These are phyloP conservation scores for Apoda limacodes DNA, from an alignment of 2,888 invertebrate genomes.

Conservation along the genomic window DNA sequence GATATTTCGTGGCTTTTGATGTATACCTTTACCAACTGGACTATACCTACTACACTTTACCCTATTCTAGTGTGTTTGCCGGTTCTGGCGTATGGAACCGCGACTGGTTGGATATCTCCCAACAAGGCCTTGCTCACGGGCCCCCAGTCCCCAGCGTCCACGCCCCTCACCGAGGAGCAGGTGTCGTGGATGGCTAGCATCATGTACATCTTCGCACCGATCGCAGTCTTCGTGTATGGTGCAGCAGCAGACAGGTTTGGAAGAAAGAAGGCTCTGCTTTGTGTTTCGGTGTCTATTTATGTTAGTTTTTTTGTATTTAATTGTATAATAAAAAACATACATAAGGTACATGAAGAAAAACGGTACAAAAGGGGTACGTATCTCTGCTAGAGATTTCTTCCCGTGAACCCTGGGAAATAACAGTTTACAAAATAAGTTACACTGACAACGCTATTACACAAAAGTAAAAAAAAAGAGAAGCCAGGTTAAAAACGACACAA, in stretches of 20 bases:
- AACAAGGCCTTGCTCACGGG: conserved; percentile 60
- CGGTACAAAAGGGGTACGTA: too few relatives aligned
- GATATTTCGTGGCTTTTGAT: too few relatives aligned
- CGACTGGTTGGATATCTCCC: conserved; percentile 71
- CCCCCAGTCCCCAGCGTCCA: conserved; percentile 37
- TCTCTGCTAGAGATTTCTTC: too few relatives aligned
- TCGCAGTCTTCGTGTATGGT: conserved; percentile 66
- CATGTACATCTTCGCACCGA: conserved; percentile 67
- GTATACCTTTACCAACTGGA: too few relatives aligned
- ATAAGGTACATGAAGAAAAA: too few relatives aligned
- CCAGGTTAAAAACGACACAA: too few relatives aligned
- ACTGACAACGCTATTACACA: too few relatives aligned
- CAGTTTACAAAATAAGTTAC: too few relatives aligned
- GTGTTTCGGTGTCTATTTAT: conserved; percentile 44
- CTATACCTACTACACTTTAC: conserved; percentile 29
- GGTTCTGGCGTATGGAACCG: conserved; percentile 62
- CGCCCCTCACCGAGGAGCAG: conserved; percentile 48
- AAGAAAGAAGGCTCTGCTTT: conserved; percentile 54
- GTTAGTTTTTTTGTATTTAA: too few relatives aligned
- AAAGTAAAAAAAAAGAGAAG: too few relatives aligned
- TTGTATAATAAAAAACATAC: too few relatives aligned
- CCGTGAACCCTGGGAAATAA: too few relatives aligned
- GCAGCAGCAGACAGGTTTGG: conserved; percentile 61
- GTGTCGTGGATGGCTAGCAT: conserved; percentile 70
- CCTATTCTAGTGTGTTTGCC: conserved; percentile 68